phyloP scores from a whole-genome alignment of 1,140 invertebrate genomes.

The Samia ricini region DNA sequence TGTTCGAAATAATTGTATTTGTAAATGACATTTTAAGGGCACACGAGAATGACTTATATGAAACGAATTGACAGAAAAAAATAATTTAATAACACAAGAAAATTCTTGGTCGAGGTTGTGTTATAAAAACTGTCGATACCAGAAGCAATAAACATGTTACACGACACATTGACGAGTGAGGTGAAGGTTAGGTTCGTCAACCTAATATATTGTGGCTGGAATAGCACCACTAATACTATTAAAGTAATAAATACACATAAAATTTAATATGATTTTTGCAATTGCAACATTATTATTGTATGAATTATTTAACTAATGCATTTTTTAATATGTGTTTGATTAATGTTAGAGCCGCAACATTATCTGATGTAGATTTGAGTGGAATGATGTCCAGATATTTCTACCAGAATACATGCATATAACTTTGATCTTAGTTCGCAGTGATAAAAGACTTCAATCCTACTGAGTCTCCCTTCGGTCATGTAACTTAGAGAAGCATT shows the following conservation, averaged over 20 bases:
- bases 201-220: constrained; percentile 15
- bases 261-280: neutral
- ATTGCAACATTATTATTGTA: neutral
- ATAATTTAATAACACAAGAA: neutral
- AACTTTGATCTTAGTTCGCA: too few relatives aligned
- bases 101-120: neutral
- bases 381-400: too few relatives aligned
- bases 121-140: neutral
- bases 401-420: too few relatives aligned
- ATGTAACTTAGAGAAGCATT: too few relatives aligned
- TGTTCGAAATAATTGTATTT: neutral
- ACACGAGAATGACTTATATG: neutral
- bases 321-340: too few relatives aligned
- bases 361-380: too few relatives aligned
- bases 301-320: too few relatives aligned
- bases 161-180: neutral
- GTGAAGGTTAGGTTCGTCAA: constrained; percentile 16
- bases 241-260: neutral
- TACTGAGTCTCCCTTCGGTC: too few relatives aligned
- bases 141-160: neutral
- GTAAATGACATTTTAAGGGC: neutral
- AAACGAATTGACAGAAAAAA: neutral
- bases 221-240: neutral
- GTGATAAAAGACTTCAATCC: too few relatives aligned
- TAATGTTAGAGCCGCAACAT: too few relatives aligned